phyloP scores from a whole-genome alignment of 2,888 invertebrate species.

The Neoscelio sp. region DNA sequence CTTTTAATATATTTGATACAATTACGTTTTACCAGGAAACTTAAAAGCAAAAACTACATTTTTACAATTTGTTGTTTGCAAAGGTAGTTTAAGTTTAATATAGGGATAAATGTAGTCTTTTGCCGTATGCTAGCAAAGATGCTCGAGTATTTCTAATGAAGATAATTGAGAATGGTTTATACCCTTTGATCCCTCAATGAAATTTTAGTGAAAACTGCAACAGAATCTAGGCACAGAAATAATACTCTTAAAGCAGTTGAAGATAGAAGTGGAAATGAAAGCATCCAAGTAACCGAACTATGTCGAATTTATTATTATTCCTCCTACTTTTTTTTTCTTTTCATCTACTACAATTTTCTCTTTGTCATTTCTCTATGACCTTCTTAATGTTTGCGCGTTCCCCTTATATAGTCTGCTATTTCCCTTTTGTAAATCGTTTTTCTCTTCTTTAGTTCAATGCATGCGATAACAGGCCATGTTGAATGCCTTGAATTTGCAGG shows the following conservation, averaged over 20 bases:
- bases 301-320: constrained; percentile 50
- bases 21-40: too few relatives aligned
- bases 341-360: constrained; percentile 22
- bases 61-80: too few relatives aligned
- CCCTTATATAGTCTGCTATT: constrained; percentile 35
- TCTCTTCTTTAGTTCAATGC: constrained; percentile 49
- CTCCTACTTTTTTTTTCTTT: constrained; percentile 22
- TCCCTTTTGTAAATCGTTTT: constrained; percentile 20
- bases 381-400: constrained; percentile 18
- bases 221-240: constrained; percentile 5
- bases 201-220: constrained; percentile 29
- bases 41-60: too few relatives aligned
- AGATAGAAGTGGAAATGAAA: neutral
- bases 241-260: constrained; percentile 15
- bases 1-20: too few relatives aligned
- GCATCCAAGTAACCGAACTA: too few relatives aligned
- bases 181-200: constrained; percentile 26
- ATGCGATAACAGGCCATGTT: constrained; percentile 59
- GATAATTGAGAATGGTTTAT: constrained; percentile 27
- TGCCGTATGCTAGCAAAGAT: neutral
- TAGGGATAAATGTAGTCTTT: too few relatives aligned
- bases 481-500: constrained; percentile 55
- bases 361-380: constrained; percentile 18
- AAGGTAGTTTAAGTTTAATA: too few relatives aligned
- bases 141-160: constrained; percentile 32